Percentiles rank a stretch among this genome's conserved stretches.
phyloP scores from a whole-genome alignment of 2,888 invertebrate species.

The Fragum whitleyi region DNA sequence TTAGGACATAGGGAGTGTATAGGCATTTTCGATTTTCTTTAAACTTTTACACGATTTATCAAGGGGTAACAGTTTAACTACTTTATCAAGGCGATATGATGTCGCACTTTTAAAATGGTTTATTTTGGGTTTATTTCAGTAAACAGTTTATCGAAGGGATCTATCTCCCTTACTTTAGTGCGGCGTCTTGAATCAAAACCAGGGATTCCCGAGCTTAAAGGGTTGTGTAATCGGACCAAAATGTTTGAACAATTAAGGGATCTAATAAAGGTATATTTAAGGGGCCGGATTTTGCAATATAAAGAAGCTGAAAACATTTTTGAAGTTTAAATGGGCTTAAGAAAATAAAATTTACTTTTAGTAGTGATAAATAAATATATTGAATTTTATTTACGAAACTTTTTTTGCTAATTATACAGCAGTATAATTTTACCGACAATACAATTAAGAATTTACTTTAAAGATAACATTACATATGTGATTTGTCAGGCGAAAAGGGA shows the following conservation, averaged over 20 bases:
- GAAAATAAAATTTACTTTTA: neutral
- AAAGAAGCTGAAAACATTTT: neutral
- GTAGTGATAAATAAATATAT: neutral
- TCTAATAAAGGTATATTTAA: slow-evolving; percentile 22
- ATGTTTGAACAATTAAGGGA: slow-evolving; percentile 22
- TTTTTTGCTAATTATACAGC: neutral
- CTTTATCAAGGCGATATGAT: neutral
- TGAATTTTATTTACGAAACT: neutral
- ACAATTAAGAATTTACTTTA: too few species aligned
- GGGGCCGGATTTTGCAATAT: slow-evolving; percentile 17
- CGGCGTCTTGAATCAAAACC: slow-evolving; percentile 18
- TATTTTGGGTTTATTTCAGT: slow-evolving; percentile 22
- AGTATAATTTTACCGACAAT: too few species aligned
- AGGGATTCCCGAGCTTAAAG: slow-evolving; percentile 9
- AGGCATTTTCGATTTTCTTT: too few species aligned
- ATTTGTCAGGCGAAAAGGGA: too few species aligned
- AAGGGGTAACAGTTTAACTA: neutral
- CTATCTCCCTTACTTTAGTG: neutral
- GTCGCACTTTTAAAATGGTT: slow-evolving; percentile 5
- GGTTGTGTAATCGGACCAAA: neutral
- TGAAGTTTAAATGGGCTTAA: neutral
- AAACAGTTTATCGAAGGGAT: slow-evolving; percentile 12
- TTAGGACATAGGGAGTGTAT: too few species aligned
- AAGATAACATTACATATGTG: too few species aligned
- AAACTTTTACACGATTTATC: too few species aligned